Evolutionary conservation across 2,797 vertebrate species (phyloP), one percentile per base, ranked within the genome.

Genomic region (Antennarius maculatus): DNA sequence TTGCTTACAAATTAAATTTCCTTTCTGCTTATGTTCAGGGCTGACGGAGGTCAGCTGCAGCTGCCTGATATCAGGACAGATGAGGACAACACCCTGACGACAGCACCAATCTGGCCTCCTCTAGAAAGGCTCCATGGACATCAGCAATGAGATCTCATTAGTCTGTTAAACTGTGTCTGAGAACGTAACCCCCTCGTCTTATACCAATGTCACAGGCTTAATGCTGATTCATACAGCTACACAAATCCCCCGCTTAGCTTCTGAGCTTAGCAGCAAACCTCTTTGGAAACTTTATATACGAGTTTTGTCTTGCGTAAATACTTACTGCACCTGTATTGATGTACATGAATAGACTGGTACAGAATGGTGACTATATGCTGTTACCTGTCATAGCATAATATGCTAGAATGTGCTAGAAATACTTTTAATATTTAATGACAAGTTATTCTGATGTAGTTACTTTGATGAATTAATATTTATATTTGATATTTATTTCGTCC

Each of bases 111-210:
- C 78, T 72, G 76, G 74, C 58, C 77, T 82, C 75, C 60, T 80
- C 63, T 72, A 90, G 86, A 88, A 77, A 7, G 67, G 63, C 76
- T 78, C 80, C 70, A 59, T 74, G 83, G 85, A 82, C 88, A 93
- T 93, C 86, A 81, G 83, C 89, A 87, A 84, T 86, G 74, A 89
- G 84, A 92, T 92, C 91, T 92, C 88, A 92, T 93, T 91, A 92
- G 80, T 87, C 74, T 76, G 85, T 89, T 92, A 89, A 92, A 92
- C 85, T 87, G 76, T 84, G 90, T 88, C 88, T 88, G 77, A 80
- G 83, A 88, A 87, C 54, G 72, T 76, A 84, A 82, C 87, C 91
- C 89, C 74, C 71, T 85, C 23, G 23, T 83, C 86, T 90, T 92
- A 86, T 91, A 91, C 91, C 88, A 90, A 81, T 91, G 91, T 91